phyloP scores from a whole-genome alignment of 2,888 invertebrate species.

The Pristionchus arcanus region DNA sequence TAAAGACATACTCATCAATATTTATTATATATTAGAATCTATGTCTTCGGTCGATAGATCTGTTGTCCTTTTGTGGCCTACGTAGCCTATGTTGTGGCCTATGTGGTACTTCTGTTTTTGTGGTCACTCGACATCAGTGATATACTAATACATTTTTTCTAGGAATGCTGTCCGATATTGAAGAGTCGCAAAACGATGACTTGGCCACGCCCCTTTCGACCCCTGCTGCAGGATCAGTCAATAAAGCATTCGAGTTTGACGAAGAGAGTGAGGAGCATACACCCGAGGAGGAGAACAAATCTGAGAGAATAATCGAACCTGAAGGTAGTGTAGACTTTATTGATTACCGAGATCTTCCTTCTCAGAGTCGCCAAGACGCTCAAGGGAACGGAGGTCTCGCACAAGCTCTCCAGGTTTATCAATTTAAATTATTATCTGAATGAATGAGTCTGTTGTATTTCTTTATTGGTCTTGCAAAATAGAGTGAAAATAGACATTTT shows the following conservation, averaged over 20 bases:
- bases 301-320: neutral
- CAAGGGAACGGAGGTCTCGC: neutral
- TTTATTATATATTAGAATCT: too few species aligned
- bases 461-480: too few species aligned
- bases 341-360: neutral
- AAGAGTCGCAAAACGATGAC: conserved; percentile 62
- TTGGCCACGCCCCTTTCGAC: neutral
- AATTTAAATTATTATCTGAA: neutral
- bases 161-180: conserved; percentile 67
- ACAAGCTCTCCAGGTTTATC: neutral
- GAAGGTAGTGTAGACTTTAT: neutral
- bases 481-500: too few species aligned
- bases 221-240: neutral
- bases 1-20: too few species aligned
- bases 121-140: neutral
- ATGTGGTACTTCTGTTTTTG: neutral
- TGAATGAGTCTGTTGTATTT: neutral
- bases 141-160: neutral
- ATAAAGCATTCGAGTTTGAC: conserved; percentile 56
- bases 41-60: too few species aligned
- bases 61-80: too few species aligned
- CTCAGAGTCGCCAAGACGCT: conserved; percentile 13
- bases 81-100: too few species aligned
- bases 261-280: conserved; percentile 7
- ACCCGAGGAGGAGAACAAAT: neutral